Base-by-base conservation (phyloP, 2,113 vertebrate genomes). In the Lophius piscatorius region DNA sequence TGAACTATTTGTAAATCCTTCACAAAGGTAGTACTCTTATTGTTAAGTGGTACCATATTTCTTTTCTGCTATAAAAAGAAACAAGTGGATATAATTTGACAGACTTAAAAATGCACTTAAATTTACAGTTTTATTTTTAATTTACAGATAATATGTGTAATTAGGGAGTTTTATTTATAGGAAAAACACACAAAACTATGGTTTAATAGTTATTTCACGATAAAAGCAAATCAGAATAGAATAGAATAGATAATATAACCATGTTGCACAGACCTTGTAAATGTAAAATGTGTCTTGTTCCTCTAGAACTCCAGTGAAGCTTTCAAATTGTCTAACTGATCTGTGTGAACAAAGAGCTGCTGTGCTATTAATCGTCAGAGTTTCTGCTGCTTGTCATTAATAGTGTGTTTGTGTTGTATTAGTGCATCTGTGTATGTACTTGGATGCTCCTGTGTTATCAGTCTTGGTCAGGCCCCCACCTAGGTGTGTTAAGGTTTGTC, bases 401-500 rank as follows among this genome's bases (percentile, higher is more conserved):
- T 3, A 12, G 10, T 18, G 1, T 48, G 34, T 39, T n/a, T 18
- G 16, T 39, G 38, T 44, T 69, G 62, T 84, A 74, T 79, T 70
- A 85, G 70, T 75, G 78, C 70, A 71, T 84, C 51, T 82, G 74
- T 80, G 68, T 68, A 70, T 70, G 66, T 73, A 21, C 56, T 61
- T 56, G 66, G n/a, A 2, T 72, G 71, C 57, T 70, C 51, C 52
- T 39, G 52, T 67, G 73, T 79, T 86, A 89, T 91, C 83, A 65
- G 88, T 87, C 87, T 85, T 87, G 79, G 83, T 89, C 87, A 88
- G 88, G 71, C 75, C 70, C 73, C 74, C 67, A 84, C 82, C 73
- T 78, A 80, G 58, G 48, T 84, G 73, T 80, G 75, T 76, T 66
- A 78, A 84, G 81, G 80, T 87, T 87, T 85, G 82, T 89, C 87